phyloP scores from a whole-genome alignment of 2,113 vertebrate species.

The Podiceps cristatus region DNA sequence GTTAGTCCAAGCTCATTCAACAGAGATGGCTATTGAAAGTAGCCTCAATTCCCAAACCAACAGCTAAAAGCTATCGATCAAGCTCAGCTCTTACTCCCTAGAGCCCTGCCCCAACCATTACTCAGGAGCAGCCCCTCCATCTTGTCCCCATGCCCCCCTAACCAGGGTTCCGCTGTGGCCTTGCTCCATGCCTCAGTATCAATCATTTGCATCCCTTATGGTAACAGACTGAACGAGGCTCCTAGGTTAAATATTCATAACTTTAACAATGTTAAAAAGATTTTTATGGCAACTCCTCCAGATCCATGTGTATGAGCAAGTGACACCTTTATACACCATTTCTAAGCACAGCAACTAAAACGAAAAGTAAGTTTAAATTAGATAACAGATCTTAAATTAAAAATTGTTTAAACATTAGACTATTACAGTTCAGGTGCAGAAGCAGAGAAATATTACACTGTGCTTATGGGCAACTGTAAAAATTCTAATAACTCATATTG shows the following conservation, averaged over 20 bases:
- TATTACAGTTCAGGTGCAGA: neutral
- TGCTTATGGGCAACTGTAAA: neutral
- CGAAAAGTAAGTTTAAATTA: neutral
- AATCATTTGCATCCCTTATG: neutral
- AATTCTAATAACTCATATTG: neutral
- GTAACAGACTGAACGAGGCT: fast-evolving
- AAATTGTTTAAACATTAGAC: neutral
- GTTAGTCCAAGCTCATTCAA: neutral
- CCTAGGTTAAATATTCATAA: neutral
- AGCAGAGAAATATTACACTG: neutral
- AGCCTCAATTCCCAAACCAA: neutral
- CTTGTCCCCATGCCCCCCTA: neutral
- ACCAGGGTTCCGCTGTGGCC: neutral
- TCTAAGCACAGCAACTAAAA: neutral
- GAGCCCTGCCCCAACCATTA: neutral
- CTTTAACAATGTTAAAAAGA: neutral
- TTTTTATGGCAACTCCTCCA: neutral
- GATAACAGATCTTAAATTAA: neutral
- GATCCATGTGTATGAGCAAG: neutral
- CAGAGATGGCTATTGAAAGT: neutral
- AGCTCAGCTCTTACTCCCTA: neutral
- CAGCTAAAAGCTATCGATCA: neutral
- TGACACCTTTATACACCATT: neutral
- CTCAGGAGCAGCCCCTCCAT: neutral
- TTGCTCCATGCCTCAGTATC: neutral